Evolutionary conservation across 2,113 vertebrate species (phyloP), one percentile per base, ranked within the genome.

Genomic region (Mastomys coucha): DNA sequence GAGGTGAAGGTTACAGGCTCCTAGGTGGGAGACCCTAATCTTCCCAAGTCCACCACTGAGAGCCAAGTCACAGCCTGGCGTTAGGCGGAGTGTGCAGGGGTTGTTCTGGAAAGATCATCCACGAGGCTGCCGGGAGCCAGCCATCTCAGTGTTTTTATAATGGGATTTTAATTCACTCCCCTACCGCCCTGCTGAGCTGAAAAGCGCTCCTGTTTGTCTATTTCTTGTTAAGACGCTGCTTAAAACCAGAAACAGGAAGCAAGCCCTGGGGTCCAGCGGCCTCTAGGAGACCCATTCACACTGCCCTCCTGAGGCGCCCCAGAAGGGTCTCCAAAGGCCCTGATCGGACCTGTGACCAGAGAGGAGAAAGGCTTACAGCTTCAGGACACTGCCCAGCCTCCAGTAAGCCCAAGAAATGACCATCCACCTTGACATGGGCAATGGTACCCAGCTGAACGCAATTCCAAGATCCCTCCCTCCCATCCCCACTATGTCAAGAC

Each of bases 101-200:
- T 28, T 24, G 89, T 63, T 49, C 36, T 39, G 26, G 26, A 89
- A 73, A 0, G 72, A 36, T 90, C 80, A 8, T 6, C 45, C 49
- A 0, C 20, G 2, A 28, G 75, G 92, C 93, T 85, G 82, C 92
- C 65, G 6, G 76, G n/a, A n/a, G n/a, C n/a, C 95, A 81, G 92
- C 84, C 65, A 36, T 89, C 1, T 2, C 33, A 0, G 63, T 17
- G 93, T 49, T 87, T 42, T 45, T 19, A 12, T 94, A 96, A 97
- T 96, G 95, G 94, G 94, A 76, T 97, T 97, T 97, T 96, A 96
- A 97, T 97, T 96, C 42, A 28, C 72, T 91, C 20, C 96, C 95
- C 91, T 16, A 26, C 56, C 56, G 6, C 91, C 96, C 96, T 11
- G 67, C 95, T 89, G 97, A 93, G 97, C 92, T 20, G 92, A 19